Conservation (phyloP, 2,113 vertebrate genomes). For the Laticauda laticaudata region DNA sequence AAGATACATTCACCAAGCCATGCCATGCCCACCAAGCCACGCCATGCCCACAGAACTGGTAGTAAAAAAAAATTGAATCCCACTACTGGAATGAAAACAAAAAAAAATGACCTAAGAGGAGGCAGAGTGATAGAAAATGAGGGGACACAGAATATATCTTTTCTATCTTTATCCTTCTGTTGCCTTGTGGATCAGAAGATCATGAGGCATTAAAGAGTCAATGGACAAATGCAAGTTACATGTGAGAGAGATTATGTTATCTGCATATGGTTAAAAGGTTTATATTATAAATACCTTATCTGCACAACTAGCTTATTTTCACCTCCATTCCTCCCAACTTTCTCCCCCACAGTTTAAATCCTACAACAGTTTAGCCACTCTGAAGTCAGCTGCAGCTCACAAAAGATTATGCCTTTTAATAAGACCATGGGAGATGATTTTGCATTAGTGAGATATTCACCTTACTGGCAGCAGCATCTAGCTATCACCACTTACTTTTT, state of each 20-base stretch:
- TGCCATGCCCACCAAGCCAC: no score
- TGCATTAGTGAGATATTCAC: not conserved
- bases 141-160: not conserved
- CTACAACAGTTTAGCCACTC: not conserved
- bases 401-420: not conserved
- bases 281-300: not conserved
- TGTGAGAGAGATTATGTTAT: not conserved
- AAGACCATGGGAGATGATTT: not conserved
- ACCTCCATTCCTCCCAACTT: not conserved
- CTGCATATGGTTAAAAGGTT: not conserved
- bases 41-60: no score
- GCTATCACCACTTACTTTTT: not conserved
- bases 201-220: not conserved
- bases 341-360: not conserved
- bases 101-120: not conserved
- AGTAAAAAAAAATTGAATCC: no score
- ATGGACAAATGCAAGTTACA: not conserved
- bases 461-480: not conserved
- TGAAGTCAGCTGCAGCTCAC: not conserved
- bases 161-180: not conserved
- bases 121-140: not conserved
- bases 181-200: not conserved
- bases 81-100: not conserved
- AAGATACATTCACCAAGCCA: no score
- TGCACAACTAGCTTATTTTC: not conserved